Evolutionary conservation across 2,888 invertebrate genomes (phyloP).

Genomic region (Schizaphis graminum): DNA sequence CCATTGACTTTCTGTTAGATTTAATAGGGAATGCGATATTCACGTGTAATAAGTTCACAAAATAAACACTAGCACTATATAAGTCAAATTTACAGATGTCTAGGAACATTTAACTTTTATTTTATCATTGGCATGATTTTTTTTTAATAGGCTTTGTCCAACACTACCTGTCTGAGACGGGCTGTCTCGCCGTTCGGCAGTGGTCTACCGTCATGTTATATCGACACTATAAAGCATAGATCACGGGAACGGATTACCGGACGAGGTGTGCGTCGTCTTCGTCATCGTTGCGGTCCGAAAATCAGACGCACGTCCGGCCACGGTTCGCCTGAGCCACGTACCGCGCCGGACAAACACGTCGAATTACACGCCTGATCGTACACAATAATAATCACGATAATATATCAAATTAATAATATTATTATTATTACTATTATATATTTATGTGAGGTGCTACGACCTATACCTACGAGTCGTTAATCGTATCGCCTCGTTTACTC

Average conservation of each 20-base stretch:
- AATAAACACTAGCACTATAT: no score
- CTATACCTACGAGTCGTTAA: neutral
- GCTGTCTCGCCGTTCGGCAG: neutral
- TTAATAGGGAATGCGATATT: no score
- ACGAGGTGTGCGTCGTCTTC: neutral
- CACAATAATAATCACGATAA: neutral
- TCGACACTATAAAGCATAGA: neutral
- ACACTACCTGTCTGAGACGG: no score
- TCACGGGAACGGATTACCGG: neutral
- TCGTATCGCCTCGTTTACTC: neutral
- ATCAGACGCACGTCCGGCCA: slow-evolving; percentile 28
- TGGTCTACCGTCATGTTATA: neutral
- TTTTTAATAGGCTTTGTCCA: neutral
- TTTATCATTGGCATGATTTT: neutral
- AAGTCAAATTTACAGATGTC: no score
- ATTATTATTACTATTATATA: neutral
- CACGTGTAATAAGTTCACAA: no score
- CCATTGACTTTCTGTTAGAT: no score
- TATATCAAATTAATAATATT: neutral
- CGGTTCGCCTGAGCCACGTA: slow-evolving; percentile 44
- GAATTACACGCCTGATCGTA: slow-evolving; percentile 22
- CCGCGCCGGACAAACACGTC: slow-evolving; percentile 19
- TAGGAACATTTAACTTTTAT: neutral
- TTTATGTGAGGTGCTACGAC: neutral
- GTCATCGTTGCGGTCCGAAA: neutral